phyloP scores from a whole-genome alignment of 2,113 vertebrate species.

The Engystomops pustulosus region DNA sequence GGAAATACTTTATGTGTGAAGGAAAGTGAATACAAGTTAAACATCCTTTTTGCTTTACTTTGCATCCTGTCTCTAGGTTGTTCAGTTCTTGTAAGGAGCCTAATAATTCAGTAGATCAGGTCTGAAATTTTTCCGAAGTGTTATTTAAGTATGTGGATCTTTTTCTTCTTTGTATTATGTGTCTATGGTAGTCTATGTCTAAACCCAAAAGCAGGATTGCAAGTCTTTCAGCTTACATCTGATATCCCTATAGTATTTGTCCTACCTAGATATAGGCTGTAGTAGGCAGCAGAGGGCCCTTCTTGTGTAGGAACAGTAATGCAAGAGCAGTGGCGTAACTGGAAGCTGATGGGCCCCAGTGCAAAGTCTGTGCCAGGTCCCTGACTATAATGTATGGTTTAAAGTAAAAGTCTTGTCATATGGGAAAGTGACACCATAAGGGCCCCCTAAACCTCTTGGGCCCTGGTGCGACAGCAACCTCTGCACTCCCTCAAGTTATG shows the following conservation, averaged over 20 bases:
- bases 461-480: too few relatives aligned
- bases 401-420: too few relatives aligned
- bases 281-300: neutral
- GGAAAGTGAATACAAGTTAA: neutral
- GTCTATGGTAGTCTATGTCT: neutral
- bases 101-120: too few relatives aligned
- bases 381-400: too few relatives aligned
- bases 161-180: neutral
- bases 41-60: neutral
- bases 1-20: conserved; percentile 35
- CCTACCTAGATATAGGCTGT: neutral
- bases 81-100: too few relatives aligned
- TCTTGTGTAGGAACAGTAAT: too few relatives aligned
- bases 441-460: too few relatives aligned
- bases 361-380: too few relatives aligned
- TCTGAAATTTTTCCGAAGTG: neutral
- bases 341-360: too few relatives aligned
- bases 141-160: neutral
- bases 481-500: too few relatives aligned
- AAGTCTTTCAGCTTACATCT: neutral
- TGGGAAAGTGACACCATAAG: too few relatives aligned
- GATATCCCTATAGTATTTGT: neutral
- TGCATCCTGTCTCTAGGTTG: neutral
- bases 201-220: neutral
- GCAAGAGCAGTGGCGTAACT: too few relatives aligned